Conservation (phyloP, 1,140 invertebrate genomes). For the Propsilocerus akamusi region DNA sequence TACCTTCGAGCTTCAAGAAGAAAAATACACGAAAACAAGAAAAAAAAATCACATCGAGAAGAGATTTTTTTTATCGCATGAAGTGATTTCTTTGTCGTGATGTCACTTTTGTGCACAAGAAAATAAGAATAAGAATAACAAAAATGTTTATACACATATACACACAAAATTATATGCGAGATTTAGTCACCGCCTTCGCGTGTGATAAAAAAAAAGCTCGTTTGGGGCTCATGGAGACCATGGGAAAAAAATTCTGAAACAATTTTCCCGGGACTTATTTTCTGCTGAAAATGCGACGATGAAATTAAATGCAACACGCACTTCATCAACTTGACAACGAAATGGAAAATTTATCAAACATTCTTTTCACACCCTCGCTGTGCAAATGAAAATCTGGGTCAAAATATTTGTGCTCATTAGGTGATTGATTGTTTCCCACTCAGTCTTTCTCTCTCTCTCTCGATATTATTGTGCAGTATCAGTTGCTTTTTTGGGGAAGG, state of each 20-base stretch:
- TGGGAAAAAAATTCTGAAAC: no score
- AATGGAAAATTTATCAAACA: neutral
- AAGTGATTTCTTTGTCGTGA: neutral
- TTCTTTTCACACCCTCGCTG: neutral
- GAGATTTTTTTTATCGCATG: neutral
- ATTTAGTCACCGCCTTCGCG: neutral
- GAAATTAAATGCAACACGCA: no score
- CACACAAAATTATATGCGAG: neutral
- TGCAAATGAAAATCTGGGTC: neutral
- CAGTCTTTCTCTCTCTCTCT: no score
- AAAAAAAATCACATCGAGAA: no score
- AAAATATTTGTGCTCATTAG: neutral
- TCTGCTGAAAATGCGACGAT: no score
- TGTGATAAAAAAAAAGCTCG: no score
- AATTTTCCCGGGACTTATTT: neutral
- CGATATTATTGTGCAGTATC: neutral
- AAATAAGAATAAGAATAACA: neutral
- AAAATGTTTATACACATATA: no score
- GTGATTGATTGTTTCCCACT: slow-evolving; percentile 1
- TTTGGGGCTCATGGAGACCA: no score
- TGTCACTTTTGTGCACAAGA: neutral
- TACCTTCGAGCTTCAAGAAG: no score
- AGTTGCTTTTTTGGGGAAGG: neutral
- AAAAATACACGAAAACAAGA: no score
- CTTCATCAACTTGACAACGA: no score